These are phyloP conservation scores for Muscicapa adusta DNA, from an alignment of 2,113 vertebrate genomes.

Conservation along the genomic window DNA sequence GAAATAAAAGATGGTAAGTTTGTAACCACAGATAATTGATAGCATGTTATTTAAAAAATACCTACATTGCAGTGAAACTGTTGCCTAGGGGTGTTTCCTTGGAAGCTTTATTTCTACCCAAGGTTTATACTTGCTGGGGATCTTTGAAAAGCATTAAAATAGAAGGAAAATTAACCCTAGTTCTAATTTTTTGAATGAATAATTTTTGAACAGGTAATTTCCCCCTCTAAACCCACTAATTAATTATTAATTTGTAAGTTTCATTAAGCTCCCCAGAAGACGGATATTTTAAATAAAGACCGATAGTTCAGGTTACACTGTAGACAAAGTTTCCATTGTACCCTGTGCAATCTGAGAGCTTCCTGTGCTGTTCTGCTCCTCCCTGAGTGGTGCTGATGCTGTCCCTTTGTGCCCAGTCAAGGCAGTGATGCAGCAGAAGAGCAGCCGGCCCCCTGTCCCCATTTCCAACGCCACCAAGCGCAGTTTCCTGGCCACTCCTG, in stretches of 20 bases:
- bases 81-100: not conserved
- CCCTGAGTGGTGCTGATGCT: not conserved
- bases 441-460: slow-evolving; percentile 76
- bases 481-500: slow-evolving; percentile 81
- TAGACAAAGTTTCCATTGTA: not conserved
- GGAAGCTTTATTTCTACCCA: not conserved
- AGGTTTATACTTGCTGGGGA: not conserved
- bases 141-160: not conserved
- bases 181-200: not conserved
- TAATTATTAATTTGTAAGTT: not conserved
- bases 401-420: slow-evolving; percentile 71
- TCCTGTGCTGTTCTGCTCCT: not conserved
- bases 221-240: not conserved
- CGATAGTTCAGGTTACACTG: not conserved
- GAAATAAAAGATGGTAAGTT: slow-evolving; percentile 87
- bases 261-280: not conserved
- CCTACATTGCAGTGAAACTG: not conserved
- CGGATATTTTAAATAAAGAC: not conserved
- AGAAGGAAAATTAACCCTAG: not conserved
- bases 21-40: not conserved
- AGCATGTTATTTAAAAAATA: not conserved
- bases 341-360: not conserved
- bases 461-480: slow-evolving; percentile 87
- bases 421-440: slow-evolving; percentile 80
- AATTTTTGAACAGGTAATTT: too few relatives aligned